Evolutionary conservation across 2,113 vertebrate genomes (phyloP).

Genomic region (Lates calcarifer): DNA sequence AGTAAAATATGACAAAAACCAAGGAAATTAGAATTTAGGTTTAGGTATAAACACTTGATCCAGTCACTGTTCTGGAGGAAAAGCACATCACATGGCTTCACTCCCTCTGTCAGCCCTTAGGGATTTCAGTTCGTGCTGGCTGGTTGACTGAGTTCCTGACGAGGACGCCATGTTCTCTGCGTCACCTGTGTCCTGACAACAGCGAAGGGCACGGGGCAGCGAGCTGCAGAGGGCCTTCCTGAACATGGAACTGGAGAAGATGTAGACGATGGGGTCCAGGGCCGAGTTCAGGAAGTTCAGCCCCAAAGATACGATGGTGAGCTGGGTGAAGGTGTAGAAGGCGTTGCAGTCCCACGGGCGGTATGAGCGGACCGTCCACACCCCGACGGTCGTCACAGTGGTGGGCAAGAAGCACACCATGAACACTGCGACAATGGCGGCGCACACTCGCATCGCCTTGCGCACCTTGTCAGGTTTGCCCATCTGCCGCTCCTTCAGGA

Average conservation of each 20-base stretch:
- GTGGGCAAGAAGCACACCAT: slow-evolving; percentile 82
- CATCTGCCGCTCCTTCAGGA: slow-evolving; percentile 64
- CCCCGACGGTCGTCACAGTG: slow-evolving; percentile 71
- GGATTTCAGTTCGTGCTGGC: slow-evolving; percentile 61
- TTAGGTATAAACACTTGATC: not conserved
- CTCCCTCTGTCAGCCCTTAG: not conserved
- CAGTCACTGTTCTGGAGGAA: not conserved
- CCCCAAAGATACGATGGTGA: slow-evolving; percentile 80
- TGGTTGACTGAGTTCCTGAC: slow-evolving; percentile 43
- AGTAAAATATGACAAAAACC: too few relatives aligned
- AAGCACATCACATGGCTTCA: not conserved
- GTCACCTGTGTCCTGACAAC: accelerated
- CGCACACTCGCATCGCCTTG: slow-evolving; percentile 76
- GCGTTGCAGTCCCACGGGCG: slow-evolving; percentile 52
- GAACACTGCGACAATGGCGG: slow-evolving; percentile 71
- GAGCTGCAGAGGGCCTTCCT: slow-evolving; percentile 67
- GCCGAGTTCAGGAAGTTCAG: slow-evolving; percentile 84
- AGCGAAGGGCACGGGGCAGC: slow-evolving; percentile 39
- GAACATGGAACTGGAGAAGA: slow-evolving; percentile 82
- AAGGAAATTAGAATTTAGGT: too few relatives aligned
- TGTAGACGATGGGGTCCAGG: slow-evolving; percentile 82
- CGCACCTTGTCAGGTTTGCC: slow-evolving; percentile 62
- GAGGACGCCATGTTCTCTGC: not conserved
- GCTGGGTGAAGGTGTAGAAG: slow-evolving; percentile 67
- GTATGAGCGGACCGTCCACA: slow-evolving; percentile 47